Conservation (phyloP, 2,888 invertebrate genomes). For the Saturnia japonica region DNA sequence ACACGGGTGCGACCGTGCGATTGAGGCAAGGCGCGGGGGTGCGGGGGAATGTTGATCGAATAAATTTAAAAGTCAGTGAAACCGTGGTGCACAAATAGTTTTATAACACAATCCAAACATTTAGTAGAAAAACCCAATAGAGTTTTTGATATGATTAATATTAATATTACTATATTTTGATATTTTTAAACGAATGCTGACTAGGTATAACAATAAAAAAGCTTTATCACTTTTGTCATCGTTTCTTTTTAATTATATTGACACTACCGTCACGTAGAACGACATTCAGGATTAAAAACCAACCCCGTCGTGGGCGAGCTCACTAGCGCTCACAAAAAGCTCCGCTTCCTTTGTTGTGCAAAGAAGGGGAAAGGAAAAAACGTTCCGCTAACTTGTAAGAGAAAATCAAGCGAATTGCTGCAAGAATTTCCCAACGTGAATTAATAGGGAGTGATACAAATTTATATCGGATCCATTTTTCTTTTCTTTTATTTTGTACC, state of each 20-base stretch:
- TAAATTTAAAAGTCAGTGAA: too few relatives aligned
- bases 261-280: conserved; percentile 54
- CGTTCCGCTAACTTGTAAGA: conserved; percentile 46
- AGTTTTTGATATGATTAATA: too few relatives aligned
- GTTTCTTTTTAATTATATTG: conserved; percentile 37
- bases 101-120: too few relatives aligned
- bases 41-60: too few relatives aligned
- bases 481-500: conserved; percentile 22
- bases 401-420: conserved; percentile 57
- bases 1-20: too few relatives aligned
- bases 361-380: conserved; percentile 48
- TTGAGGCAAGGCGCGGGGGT: too few relatives aligned
- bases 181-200: too few relatives aligned
- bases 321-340: conserved; percentile 46
- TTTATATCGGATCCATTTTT: conserved; percentile 30
- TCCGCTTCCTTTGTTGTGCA: conserved; percentile 54
- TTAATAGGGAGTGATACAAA: conserved; percentile 43
- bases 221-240: neutral
- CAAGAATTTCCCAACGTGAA: conserved; percentile 44
- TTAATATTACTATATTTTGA: too few relatives aligned
- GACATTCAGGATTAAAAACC: conserved; percentile 50
- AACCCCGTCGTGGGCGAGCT: conserved; percentile 35
- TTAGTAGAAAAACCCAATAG: too few relatives aligned
- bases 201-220: conserved; percentile 1
- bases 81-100: too few relatives aligned